Percentiles rank a stretch among this genome's conserved stretches.
phyloP scores from a whole-genome alignment of 1,140 invertebrate genomes.

The Musca vetustissima region DNA sequence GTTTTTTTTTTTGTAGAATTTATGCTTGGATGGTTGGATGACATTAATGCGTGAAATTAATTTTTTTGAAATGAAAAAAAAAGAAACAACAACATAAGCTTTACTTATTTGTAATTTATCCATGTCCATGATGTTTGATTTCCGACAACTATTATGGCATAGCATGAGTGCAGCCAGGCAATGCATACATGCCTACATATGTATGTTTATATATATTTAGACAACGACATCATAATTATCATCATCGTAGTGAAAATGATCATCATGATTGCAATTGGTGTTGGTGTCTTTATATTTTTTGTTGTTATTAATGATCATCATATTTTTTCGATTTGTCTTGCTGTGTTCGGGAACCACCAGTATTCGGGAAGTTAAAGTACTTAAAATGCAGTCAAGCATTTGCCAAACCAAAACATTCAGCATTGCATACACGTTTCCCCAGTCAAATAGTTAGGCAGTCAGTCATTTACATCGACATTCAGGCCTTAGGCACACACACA shows the following conservation, averaged over 20 bases:
- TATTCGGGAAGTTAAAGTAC: slow-evolving; percentile 21
- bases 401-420: neutral
- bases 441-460: too few species aligned
- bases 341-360: too few species aligned
- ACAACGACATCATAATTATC: neutral
- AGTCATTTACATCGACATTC: too few species aligned
- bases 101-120: neutral
- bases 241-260: neutral
- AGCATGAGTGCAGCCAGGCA: too few species aligned
- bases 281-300: neutral
- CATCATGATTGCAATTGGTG: neutral
- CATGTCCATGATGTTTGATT: neutral
- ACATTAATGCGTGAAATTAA: slow-evolving; percentile 14
- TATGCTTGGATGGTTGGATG: neutral
- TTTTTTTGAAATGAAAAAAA: neutral
- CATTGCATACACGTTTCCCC: too few species aligned
- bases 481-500: too few species aligned
- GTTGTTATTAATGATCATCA: too few species aligned
- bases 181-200: neutral
- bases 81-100: too few species aligned
- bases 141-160: too few species aligned
- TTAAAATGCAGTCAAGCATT: slow-evolving; percentile 23
- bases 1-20: neutral
- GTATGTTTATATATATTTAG: neutral
- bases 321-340: too few species aligned